Percentiles rank a stretch among this genome's conserved stretches.
Conservation (phyloP, 2,113 vertebrate species). For the Vidua macroura region DNA sequence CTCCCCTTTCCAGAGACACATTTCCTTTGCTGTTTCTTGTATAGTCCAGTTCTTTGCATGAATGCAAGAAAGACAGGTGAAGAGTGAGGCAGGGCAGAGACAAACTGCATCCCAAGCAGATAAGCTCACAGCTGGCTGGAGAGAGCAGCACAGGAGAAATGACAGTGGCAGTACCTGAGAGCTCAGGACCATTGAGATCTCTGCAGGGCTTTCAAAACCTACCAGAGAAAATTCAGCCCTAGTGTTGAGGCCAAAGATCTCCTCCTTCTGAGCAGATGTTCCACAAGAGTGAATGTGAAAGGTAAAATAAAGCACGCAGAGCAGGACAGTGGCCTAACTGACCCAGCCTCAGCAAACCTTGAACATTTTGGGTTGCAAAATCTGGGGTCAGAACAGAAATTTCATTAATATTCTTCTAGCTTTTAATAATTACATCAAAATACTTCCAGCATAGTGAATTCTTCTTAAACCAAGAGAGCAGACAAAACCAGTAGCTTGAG, state of each 20-base stretch:
- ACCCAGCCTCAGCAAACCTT: background rate
- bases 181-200: background rate
- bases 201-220: background rate
- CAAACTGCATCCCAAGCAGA: background rate
- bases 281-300: background rate
- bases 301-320: fast-evolving
- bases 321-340: background rate
- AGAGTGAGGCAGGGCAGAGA: background rate
- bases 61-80: background rate
- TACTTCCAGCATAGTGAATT: background rate
- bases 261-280: background rate
- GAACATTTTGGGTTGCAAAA: background rate
- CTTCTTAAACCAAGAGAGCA: background rate
- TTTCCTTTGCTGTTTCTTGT: background rate
- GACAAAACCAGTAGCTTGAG: conserved; percentile 18
- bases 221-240: background rate
- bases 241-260: background rate
- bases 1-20: background rate
- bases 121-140: background rate
- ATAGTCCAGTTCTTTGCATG: background rate
- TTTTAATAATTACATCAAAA: background rate
- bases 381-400: background rate
- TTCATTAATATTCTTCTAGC: background rate
- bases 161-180: background rate
- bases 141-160: background rate